A percentile compares a stretch with the other conserved stretches of the same genome.
Conservation (phyloP, 2,113 vertebrate genomes). For the Panthera leo region DNA sequence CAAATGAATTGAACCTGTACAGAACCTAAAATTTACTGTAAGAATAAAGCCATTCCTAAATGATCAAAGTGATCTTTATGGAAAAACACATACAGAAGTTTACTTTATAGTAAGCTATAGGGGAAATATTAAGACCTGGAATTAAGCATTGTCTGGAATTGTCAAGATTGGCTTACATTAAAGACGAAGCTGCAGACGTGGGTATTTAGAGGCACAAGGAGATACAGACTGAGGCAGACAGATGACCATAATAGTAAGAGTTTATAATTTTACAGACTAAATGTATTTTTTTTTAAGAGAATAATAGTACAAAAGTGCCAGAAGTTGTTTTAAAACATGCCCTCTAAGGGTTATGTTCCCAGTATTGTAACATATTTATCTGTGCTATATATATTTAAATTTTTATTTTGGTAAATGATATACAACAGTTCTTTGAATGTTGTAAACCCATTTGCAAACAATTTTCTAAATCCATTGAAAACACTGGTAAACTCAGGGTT, state of each 20-base stretch:
- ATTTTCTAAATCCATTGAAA: background rate
- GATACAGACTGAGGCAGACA: background rate
- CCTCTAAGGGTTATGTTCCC: background rate
- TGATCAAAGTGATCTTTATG: background rate
- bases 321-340: background rate
- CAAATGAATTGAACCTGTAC: background rate
- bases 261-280: background rate
- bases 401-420: background rate
- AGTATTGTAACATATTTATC: background rate
- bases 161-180: background rate
- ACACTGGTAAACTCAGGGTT: background rate
- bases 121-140: background rate
- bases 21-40: background rate
- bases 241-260: background rate
- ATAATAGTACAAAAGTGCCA: background rate
- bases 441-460: background rate
- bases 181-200: background rate
- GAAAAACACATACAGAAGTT: background rate
- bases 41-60: background rate
- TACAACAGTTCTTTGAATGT: background rate
- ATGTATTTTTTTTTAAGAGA: background rate
- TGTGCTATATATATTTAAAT: background rate
- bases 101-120: background rate
- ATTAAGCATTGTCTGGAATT: background rate
- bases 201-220: background rate